Base-by-base conservation (phyloP, 2,888 invertebrate genomes). In the Brenthis ino region DNA sequence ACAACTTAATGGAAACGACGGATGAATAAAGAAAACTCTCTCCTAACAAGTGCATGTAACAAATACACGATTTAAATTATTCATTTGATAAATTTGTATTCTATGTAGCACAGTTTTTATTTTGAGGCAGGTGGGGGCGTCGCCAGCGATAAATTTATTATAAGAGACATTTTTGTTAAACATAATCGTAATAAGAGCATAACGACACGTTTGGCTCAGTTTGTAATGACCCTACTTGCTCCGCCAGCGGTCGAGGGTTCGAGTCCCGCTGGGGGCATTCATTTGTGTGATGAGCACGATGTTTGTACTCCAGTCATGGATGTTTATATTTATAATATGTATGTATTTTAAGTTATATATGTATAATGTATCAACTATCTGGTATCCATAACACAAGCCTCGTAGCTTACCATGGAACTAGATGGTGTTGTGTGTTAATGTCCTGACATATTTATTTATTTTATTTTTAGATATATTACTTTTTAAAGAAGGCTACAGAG, bases 11-110 rank as follows among this genome's bases (percentile, higher is more conserved):
- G 37, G 1, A 48, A 48, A 57, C 43, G n/a, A 61, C 12, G 24
- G 5, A 47, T 12, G 11, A 64, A 55, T 57, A 54, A 48, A 37
- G 57, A 33, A 64, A 64, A 72, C 72, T 70, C 70, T 72, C 72
- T 70, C 70, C 66, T 53, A 58, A 58, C 60, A 43, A 69, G 57
- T 63, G 66, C 58, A 60, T 66, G 72, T 68, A 72, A 68, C 66
- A 28, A 66, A 57, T 64, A 55, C 72, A 70, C 60, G 68, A 57
- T 51, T 66, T 72, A 60, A 70, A 72, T 72, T 68, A 72, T 72
- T 70, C 72, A 72, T 72, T 60, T 61, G 48, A 37, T 61, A 57
- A 67, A 66, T 72, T 72, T 68, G 66, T 66, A 70, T 70, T 68
- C 66, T 20, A 54, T 56, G 28, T 57, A 51, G 58, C 56, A 20